Base-by-base conservation (phyloP, 2,797 vertebrate genomes). In the Crypturellus tataupa region DNA sequence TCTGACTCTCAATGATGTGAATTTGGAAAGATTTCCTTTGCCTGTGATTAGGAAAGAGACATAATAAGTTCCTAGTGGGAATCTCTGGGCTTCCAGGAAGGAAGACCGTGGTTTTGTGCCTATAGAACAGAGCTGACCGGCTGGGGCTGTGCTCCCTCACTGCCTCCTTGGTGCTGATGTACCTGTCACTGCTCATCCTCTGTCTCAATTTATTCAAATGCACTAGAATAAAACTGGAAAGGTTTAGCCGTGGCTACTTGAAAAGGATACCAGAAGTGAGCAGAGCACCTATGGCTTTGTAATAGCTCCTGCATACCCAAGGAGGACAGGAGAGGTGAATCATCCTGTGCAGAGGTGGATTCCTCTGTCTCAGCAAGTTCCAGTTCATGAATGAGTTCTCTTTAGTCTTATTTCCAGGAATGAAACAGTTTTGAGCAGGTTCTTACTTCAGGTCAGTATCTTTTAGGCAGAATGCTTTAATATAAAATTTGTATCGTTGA, bases 101-200 rank as follows among this genome's bases (percentile, higher is more conserved):
- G 55, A 70, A 51, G 29, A 42, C 33, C 40, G 9, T 11, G 25
- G 25, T 6, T 24, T 12, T 35, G 68, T 35, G 53, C 44, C 27
- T 47, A 20, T 12, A 35, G 59, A 6, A 24, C 31, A n/a, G 46
- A 15, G 21, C 37, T 51, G 29, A 15, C 35, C 4, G 9, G 16
- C 33, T 17, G 42, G 25, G 16, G 44, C 53, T 62, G 13, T 8
- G 2, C 5, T 63, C 7, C 56, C 31, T 42, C 1, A 2, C 24
- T 6, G 4, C 10, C 76, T 62, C 17, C 1, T 1, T 64, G 1
- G 1, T 1, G 9, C 19, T 2, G 15, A 7, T 27, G 14, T 33
- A 35, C 23, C 46, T 46, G 58, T 39, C 4, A 0, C 70, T 40
- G 80, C 60, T 60, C 51, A 8, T 24, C 46, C 42, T 39, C 21